A percentile compares a stretch with the other conserved stretches of the same genome.
These are phyloP conservation scores for Alligator mississippiensis DNA, from an alignment of 2,113 vertebrate genomes.

Conservation along the genomic window DNA sequence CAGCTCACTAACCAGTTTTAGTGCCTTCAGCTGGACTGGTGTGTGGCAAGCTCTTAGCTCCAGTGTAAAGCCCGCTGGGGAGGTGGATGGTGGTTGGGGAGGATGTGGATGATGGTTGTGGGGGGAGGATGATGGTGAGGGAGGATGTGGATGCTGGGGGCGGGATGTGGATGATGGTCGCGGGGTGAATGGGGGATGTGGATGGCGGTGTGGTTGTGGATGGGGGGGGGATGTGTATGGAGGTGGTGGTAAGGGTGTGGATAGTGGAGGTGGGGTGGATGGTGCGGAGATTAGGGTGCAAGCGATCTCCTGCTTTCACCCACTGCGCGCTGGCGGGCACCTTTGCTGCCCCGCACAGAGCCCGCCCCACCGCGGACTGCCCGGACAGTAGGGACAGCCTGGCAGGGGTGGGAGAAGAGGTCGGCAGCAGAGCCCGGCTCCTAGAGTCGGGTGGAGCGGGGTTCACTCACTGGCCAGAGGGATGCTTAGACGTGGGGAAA, in stretches of 20 bases:
- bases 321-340: not conserved
- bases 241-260: too few relatives aligned
- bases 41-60: not conserved
- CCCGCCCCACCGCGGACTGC: not conserved
- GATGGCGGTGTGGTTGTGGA: too few relatives aligned
- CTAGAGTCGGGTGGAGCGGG: not conserved
- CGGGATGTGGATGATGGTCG: too few relatives aligned
- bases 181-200: too few relatives aligned
- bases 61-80: not conserved
- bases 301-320: not conserved
- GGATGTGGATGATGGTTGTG: not conserved
- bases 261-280: too few relatives aligned
- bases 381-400: not conserved
- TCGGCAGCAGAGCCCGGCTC: not conserved
- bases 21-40: not conserved
- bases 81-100: too few relatives aligned
- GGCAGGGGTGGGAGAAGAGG: too few relatives aligned
- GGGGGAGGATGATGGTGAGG: not conserved
- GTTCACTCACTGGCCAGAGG: too few relatives aligned
- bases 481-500: too few relatives aligned
- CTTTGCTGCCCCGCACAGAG: not conserved
- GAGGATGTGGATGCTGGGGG: not conserved
- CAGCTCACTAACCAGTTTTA: too few relatives aligned
- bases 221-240: too few relatives aligned
- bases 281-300: too few relatives aligned